Evolutionary conservation across 2,113 vertebrate genomes (phyloP), one percentile per base, ranked within the genome.

Genomic region (Petrocephalus zakoni): DNA sequence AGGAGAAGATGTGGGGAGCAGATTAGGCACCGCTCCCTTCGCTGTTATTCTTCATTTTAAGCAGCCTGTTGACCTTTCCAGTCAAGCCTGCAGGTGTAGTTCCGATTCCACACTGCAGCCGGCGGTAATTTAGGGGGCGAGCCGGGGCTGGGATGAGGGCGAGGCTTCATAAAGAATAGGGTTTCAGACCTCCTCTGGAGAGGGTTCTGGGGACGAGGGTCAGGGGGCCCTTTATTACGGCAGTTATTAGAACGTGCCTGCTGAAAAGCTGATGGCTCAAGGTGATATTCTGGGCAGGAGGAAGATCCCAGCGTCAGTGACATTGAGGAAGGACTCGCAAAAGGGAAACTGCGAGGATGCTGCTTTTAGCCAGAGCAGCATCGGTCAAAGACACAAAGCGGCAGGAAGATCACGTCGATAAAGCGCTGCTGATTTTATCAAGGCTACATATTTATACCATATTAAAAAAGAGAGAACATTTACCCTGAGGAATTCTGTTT

Each of bases 31-130:
- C 46, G 55, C 88, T 88, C 91, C 91, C 90, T 92, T 21, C 9
- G 88, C 88, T 89, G 51, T 87, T 94, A 92, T 95, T 96, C 93
- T 95, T 96, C 92, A 93, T 93, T 95, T 95, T 94, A 95, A 95
- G 90, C 91, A 94, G 92, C 91, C 95, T 94, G 93, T 94, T 95
- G 94, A 95, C 95, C 95, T 95, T 93, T 93, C 87, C 93, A 91
- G 92, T 94, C 94, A 92, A 92, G 90, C 94, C 92, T 94, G 92
- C 93, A 94, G 94, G 94, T 95, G 91, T 93, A 94, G 91, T 93
- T 94, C 90, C 91, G 88, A 92, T 91, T 92, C 91, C 91, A 90
- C 89, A 89, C 92, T 90, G 90, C 88, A 89, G 89, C 91, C 92
- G 90, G 90, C 90, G 91, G 93, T 94, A 92, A 94, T 94, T 94